These are phyloP conservation scores for Heterotis niloticus DNA, from an alignment of 2,113 vertebrate genomes.

Conservation along the genomic window DNA sequence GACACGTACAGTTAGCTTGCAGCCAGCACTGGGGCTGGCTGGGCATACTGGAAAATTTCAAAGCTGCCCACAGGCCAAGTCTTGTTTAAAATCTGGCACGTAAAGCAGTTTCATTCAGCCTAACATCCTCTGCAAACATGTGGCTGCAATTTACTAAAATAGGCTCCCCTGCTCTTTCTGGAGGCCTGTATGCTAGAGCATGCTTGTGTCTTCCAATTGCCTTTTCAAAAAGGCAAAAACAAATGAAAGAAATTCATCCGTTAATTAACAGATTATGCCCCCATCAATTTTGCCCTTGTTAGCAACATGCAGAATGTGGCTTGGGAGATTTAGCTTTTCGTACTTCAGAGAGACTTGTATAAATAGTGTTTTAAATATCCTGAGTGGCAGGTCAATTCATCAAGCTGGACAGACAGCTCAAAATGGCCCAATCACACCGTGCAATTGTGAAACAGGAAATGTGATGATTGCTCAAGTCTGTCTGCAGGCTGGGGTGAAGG, in stretches of 20 bases:
- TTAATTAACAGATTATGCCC: slow-evolving; percentile 12
- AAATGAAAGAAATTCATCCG: neutral
- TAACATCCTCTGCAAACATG: slow-evolving; percentile 40
- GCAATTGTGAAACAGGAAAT: slow-evolving; percentile 51
- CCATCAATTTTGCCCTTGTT: neutral
- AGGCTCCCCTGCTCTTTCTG: slow-evolving; percentile 49
- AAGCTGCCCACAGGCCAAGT: slow-evolving; percentile 22
- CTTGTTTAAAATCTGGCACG: slow-evolving; percentile 26
- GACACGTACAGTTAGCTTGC: no score
- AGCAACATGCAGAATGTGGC: slow-evolving; percentile 1
- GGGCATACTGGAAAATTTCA: slow-evolving; percentile 24
- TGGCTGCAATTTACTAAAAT: slow-evolving; percentile 54
- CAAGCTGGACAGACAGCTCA: slow-evolving; percentile 46
- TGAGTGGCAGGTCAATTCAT: slow-evolving; percentile 42
- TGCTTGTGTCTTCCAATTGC: neutral
- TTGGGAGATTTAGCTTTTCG: neutral
- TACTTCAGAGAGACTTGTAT: slow-evolving; percentile 3
- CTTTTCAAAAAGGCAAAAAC: slow-evolving; percentile 7
- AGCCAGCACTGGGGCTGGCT: neutral
- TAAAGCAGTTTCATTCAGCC: slow-evolving; percentile 23
- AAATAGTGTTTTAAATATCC: slow-evolving; percentile 51
- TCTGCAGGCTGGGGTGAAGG: slow-evolving; percentile 38
- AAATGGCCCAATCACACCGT: slow-evolving; percentile 47
- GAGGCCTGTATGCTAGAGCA: slow-evolving; percentile 35
- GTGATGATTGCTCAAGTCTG: slow-evolving; percentile 46